Percentiles rank a stretch among this genome's conserved stretches.
Conservation (phyloP, 2,888 invertebrate species). For the Phymatocera aterrima region DNA sequence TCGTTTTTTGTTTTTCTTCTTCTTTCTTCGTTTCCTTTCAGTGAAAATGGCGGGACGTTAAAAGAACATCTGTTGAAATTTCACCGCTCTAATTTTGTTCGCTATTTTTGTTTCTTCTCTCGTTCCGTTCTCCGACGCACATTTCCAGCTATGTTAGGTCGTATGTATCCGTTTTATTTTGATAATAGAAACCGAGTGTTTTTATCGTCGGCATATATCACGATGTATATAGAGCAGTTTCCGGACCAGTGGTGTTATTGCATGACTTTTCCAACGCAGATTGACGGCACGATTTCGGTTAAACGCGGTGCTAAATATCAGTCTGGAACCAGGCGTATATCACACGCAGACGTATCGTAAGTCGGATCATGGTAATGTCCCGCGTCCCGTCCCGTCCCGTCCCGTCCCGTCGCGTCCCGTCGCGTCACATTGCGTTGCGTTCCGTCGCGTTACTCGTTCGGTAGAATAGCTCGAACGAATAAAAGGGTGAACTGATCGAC, state of each 20-base stretch:
- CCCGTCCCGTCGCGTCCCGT: neutral
- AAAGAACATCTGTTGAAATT: too few relatives aligned
- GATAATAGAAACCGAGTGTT: neutral
- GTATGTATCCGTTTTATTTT: neutral
- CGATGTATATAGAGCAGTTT: slow-evolving; percentile 14
- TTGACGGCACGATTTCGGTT: slow-evolving; percentile 22
- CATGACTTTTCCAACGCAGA: neutral
- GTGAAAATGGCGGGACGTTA: too few relatives aligned
- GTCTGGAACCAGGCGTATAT: slow-evolving; percentile 1
- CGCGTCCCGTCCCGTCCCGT: neutral
- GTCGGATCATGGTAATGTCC: slow-evolving; percentile 10
- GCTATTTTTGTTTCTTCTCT: neutral
- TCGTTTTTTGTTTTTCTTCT: too few relatives aligned
- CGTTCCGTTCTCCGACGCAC: neutral
- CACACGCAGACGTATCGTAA: slow-evolving; percentile 3
- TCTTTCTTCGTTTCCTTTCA: too few relatives aligned
- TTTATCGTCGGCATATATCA: slow-evolving; percentile 16
- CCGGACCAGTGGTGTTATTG: neutral
- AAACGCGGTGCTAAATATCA: slow-evolving; percentile 15
- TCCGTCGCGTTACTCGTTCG: neutral
- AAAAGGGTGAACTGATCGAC: slow-evolving; percentile 21
- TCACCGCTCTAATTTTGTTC: too few relatives aligned
- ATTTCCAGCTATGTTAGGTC: too few relatives aligned
- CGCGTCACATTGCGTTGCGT: neutral
- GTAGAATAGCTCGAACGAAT: too few relatives aligned